These are phyloP conservation scores for Thumatha senex DNA, from an alignment of 2,888 invertebrate genomes.

Conservation along the genomic window DNA sequence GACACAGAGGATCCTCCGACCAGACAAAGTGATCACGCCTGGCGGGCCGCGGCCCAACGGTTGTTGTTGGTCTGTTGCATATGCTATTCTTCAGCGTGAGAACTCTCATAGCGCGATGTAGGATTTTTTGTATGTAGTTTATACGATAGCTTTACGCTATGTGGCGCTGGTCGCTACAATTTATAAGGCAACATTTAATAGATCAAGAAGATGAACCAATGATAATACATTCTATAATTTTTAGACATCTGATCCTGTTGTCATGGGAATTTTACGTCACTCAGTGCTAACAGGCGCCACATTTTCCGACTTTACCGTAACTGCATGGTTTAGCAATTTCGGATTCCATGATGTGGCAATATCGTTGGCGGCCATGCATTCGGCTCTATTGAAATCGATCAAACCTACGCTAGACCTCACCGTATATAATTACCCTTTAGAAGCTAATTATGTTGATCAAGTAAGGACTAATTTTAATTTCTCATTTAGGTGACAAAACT, in stretches of 20 bases:
- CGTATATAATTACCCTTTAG: constrained; percentile 87
- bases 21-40: too few species aligned
- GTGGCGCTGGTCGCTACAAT: too few species aligned
- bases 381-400: constrained; percentile 81
- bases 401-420: constrained; percentile 64
- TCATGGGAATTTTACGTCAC: constrained; percentile 71
- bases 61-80: too few species aligned
- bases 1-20: too few species aligned
- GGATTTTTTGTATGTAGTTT: too few species aligned
- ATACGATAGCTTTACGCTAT: too few species aligned
- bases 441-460: constrained; percentile 82
- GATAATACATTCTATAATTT: neutral
- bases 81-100: too few species aligned
- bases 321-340: constrained; percentile 91
- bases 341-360: constrained; percentile 89
- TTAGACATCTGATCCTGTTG: constrained; percentile 46
- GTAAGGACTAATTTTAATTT: constrained; percentile 48
- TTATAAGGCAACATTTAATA: too few species aligned
- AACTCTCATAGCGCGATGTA: too few species aligned
- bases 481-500: too few species aligned
- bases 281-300: constrained; percentile 84
- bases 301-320: constrained; percentile 70
- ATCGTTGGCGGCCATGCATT: constrained; percentile 85
- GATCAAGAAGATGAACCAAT: too few species aligned
- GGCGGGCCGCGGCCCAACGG: too few species aligned